phyloP scores from a whole-genome alignment of 2,797 vertebrate genomes.

The Brotula barbata region DNA sequence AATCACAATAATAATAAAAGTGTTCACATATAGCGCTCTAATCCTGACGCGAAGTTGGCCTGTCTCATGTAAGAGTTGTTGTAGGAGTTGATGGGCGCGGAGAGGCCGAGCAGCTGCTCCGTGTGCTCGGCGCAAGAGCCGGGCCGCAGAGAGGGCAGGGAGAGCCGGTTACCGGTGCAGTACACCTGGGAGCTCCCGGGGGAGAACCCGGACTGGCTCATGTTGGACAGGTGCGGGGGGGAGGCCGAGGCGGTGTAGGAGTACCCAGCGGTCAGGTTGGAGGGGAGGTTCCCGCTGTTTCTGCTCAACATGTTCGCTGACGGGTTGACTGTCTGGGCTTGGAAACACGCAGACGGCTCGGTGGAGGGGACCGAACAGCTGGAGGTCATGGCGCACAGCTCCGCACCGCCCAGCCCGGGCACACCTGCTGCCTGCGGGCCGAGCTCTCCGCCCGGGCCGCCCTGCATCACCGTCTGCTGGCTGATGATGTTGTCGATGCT shows the following conservation, averaged over 20 bases:
- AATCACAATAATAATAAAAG: too few relatives aligned
- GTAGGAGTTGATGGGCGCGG: slow-evolving; percentile 80
- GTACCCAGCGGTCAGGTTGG: slow-evolving; percentile 75
- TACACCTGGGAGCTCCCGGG: slow-evolving; percentile 85
- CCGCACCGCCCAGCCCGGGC: slow-evolving; percentile 77
- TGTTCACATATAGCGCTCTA: slow-evolving; percentile 91
- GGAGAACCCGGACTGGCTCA: slow-evolving; percentile 83
- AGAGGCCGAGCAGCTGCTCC: slow-evolving; percentile 86
- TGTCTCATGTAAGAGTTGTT: slow-evolving; percentile 89
- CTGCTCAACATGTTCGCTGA: slow-evolving; percentile 75
- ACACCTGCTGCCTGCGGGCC: slow-evolving; percentile 75
- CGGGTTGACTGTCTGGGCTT: slow-evolving; percentile 74
- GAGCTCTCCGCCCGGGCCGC: slow-evolving; percentile 71
- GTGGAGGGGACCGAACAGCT: slow-evolving; percentile 77
- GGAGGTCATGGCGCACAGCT: slow-evolving; percentile 78
- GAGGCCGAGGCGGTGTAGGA: slow-evolving; percentile 83
- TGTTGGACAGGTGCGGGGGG: slow-evolving; percentile 78
- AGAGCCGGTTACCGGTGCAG: slow-evolving; percentile 79
- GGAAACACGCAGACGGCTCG: slow-evolving; percentile 84
- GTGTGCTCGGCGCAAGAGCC: slow-evolving; percentile 83
- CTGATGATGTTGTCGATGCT: slow-evolving; percentile 92
- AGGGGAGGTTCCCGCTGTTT: slow-evolving; percentile 71
- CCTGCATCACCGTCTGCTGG: slow-evolving; percentile 83
- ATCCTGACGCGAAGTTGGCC: slow-evolving; percentile 83
- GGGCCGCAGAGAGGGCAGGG: slow-evolving; percentile 80